phyloP scores from a whole-genome alignment of 1,140 invertebrate genomes.

The Pectinophora gossypiella region DNA sequence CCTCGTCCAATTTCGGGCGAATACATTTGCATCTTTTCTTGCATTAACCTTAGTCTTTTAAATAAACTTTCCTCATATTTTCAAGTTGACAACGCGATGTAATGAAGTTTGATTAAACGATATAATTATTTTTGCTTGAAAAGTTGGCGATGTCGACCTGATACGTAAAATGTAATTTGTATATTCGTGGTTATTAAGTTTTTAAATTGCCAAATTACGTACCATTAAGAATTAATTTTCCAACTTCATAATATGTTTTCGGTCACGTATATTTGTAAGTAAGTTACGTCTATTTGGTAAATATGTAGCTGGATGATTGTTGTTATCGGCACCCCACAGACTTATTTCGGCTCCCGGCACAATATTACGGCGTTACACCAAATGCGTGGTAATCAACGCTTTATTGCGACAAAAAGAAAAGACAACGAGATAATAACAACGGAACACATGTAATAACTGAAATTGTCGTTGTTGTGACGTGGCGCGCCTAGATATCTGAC shows the following conservation, averaged over 20 bases:
- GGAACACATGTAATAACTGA: conserved; percentile 60
- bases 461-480: conserved; percentile 51
- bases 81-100: neutral
- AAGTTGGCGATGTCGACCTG: neutral
- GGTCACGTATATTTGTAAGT: too few relatives aligned
- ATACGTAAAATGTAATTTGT: neutral
- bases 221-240: too few relatives aligned
- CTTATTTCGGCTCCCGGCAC: conserved; percentile 32
- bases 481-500: conserved; percentile 60
- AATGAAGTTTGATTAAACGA: neutral
- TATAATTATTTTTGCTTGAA: neutral
- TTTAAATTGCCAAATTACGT: too few relatives aligned
- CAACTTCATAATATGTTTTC: too few relatives aligned
- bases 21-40: conserved; percentile 50
- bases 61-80: conserved; percentile 6
- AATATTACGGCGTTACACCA: conserved; percentile 33
- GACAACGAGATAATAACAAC: conserved; percentile 53
- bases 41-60: conserved; percentile 30
- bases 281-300: too few relatives aligned
- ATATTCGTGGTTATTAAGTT: too few relatives aligned
- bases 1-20: conserved; percentile 42
- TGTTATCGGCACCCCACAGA: conserved; percentile 44
- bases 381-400: conserved; percentile 51
- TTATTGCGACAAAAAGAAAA: conserved; percentile 61
- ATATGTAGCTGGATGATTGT: conserved; percentile 8